These are phyloP conservation scores for Tragopan temminckii DNA, from an alignment of 2,797 vertebrate species.

Conservation along the genomic window DNA sequence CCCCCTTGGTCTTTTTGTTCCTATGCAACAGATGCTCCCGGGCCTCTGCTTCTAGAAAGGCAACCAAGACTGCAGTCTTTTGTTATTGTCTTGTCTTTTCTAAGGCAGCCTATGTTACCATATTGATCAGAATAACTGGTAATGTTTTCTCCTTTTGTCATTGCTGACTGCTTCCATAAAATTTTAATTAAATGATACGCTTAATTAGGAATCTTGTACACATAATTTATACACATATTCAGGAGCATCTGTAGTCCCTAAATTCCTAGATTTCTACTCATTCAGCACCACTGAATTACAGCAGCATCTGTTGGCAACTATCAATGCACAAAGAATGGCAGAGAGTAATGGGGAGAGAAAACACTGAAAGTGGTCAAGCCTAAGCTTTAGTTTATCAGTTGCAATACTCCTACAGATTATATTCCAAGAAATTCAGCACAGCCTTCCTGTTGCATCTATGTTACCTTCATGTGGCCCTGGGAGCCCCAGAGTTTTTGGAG, in stretches of 20 bases:
- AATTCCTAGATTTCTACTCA: background rate
- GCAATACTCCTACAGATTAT: background rate
- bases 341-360: accelerated
- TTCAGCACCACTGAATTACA: background rate
- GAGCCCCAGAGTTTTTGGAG: background rate
- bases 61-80: background rate
- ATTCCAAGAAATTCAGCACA: background rate
- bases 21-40: conserved; percentile 16
- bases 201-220: background rate
- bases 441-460: background rate
- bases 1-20: background rate
- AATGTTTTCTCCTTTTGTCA: background rate
- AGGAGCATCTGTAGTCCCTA: background rate
- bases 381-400: background rate
- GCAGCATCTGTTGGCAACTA: background rate
- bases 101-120: background rate
- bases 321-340: background rate
- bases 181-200: background rate
- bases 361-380: background rate
- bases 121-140: background rate
- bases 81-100: background rate
- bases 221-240: background rate
- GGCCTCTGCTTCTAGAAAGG: background rate
- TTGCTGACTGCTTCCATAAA: background rate
- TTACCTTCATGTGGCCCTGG: background rate